Evolutionary conservation across 2,113 vertebrate genomes (phyloP), one percentile per base, ranked within the genome.

Genomic region (Vulpes vulpes): DNA sequence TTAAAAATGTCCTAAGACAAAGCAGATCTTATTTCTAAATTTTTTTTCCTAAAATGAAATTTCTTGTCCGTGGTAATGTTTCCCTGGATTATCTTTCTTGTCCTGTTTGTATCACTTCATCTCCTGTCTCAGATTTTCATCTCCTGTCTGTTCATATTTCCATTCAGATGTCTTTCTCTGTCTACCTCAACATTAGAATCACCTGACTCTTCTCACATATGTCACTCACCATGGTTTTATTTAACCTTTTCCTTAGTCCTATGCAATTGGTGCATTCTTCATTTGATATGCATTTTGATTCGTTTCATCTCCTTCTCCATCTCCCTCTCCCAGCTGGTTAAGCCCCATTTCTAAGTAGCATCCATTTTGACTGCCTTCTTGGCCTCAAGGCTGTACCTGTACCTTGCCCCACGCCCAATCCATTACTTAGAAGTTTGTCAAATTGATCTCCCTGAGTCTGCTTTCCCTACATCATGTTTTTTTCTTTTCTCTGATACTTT

Each of bases 401-500:
- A 2, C 30, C 55, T 86, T 38, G 22, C 25, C 65, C 9, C 8
- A 1, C 7, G 69, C 51, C 3, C 11, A 73, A 0, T 64, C 35
- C 51, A 1, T 94, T 25, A 25, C n/a, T 9, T 60, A 5, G 8
- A 67, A 88, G 27, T 69, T 4, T 60, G 25, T 94, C 73, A 22
- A 27, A 43, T n/a, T 64, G 35, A 65, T 93, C 79, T 87, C 16
- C 81, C 62, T 64, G 43, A 55, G 7, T 88, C 80, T 78, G 5
- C 88, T 82, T 96, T 92, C 27, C 60, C 51, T 91, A 92, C 81
- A 51, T 79, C 55, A 11, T 64, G 32, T 20, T 69, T 76, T 79
- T 74, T 82, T 74, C 53, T 91, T 76, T 87, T 89, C 83, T 86
- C 64, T 89, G 81, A 81, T 96, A 94, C 49, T 81, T 81, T 32